These are phyloP conservation scores for Hephaestus fuliginosus DNA, from an alignment of 2,797 vertebrate species.

Conservation along the genomic window DNA sequence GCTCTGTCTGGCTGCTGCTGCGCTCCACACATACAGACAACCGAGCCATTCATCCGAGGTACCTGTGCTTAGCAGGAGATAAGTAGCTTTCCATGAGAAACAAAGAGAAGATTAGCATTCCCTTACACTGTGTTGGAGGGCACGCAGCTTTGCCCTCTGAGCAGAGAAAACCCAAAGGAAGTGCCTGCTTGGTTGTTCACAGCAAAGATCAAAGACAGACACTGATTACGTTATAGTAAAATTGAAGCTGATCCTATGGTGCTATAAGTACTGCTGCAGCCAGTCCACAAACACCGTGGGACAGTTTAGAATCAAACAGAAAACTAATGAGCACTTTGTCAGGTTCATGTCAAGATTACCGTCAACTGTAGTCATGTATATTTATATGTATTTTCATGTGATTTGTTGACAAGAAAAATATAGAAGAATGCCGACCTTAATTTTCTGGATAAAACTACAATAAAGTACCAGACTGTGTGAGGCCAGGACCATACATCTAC, in stretches of 20 bases:
- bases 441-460: neutral
- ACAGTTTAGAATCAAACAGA: conserved; percentile 10
- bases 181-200: conserved; percentile 55
- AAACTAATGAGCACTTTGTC: conserved; percentile 27
- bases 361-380: conserved; percentile 11
- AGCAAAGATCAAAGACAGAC: conserved; percentile 69
- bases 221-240: conserved; percentile 62
- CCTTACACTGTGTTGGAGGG: conserved; percentile 81
- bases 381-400: conserved; percentile 1
- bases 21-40: conserved; percentile 89
- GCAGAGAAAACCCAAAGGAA: conserved; percentile 67
- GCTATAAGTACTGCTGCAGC: conserved; percentile 14
- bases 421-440: too few species aligned
- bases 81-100: conserved; percentile 86
- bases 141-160: conserved; percentile 75
- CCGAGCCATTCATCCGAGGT: conserved; percentile 89
- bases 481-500: neutral
- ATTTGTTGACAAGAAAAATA: neutral
- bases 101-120: conserved; percentile 88
- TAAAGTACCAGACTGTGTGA: neutral
- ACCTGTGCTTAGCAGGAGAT: conserved; percentile 86
- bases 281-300: neutral
- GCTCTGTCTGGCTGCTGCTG: conserved; percentile 80
- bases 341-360: neutral
- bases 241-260: conserved; percentile 13